Percentiles rank a stretch among this genome's conserved stretches.
phyloP scores from a whole-genome alignment of 2,888 invertebrate species.

The Parnassius smintheus region DNA sequence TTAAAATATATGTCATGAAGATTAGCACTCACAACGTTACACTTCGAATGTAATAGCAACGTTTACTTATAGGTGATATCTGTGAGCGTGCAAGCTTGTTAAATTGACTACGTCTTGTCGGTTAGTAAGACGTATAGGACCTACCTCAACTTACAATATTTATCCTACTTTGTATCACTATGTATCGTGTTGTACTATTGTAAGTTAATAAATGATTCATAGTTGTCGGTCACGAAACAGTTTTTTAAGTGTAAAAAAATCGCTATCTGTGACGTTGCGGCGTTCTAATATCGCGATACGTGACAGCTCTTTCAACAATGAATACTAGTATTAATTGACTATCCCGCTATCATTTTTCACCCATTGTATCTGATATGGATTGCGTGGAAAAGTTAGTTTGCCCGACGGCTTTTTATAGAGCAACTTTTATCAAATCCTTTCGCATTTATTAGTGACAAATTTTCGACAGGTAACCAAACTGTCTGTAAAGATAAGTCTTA shows the following conservation, averaged over 20 bases:
- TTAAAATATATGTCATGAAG: too few relatives aligned
- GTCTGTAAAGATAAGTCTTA: too few relatives aligned
- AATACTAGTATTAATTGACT: slow-evolving; percentile 9
- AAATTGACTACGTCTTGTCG: slow-evolving; percentile 14
- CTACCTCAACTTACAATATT: slow-evolving; percentile 22
- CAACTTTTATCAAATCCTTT: neutral
- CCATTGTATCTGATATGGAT: slow-evolving; percentile 17
- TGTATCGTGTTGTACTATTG: neutral
- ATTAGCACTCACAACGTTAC: too few relatives aligned
- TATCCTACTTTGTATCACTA: slow-evolving; percentile 4
- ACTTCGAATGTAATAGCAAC: too few relatives aligned
- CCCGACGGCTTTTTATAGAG: neutral
- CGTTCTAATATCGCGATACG: slow-evolving; percentile 8
- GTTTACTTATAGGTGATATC: neutral
- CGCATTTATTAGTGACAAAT: too few relatives aligned
- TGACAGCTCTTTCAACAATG: slow-evolving; percentile 12
- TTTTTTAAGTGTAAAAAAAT: slow-evolving; percentile 8
- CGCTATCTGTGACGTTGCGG: slow-evolving; percentile 16
- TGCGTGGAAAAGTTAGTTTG: neutral
- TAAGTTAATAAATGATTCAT: slow-evolving; percentile 15
- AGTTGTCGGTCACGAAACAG: neutral
- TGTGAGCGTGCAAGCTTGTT: neutral
- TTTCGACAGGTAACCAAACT: too few relatives aligned
- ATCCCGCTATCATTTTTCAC: slow-evolving; percentile 12
- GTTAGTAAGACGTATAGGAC: slow-evolving; percentile 1